These are phyloP conservation scores for Kradibia gibbosae DNA, from an alignment of 1,140 invertebrate genomes.

Conservation along the genomic window DNA sequence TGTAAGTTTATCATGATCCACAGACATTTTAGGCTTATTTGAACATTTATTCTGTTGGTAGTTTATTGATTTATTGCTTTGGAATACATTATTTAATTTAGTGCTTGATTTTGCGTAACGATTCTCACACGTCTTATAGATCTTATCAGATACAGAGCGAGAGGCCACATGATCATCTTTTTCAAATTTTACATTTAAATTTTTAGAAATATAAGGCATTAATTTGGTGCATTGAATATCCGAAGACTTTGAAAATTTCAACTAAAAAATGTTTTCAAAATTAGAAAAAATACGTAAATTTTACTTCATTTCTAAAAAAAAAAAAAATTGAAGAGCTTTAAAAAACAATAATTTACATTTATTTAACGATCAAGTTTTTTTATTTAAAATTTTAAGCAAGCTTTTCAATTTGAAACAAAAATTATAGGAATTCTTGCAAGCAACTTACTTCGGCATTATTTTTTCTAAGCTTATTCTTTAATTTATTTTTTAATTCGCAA, in stretches of 20 bases:
- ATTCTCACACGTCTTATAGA: not conserved
- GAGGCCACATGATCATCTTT: not conserved
- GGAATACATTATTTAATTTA: conserved; percentile 35
- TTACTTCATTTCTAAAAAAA: not conserved
- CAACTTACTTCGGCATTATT: conserved; percentile 28
- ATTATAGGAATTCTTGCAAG: not conserved
- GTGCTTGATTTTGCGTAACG: not conserved
- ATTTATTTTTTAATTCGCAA: conserved; percentile 67
- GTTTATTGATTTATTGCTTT: conserved; percentile 1
- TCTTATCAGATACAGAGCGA: not conserved
- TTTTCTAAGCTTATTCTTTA: conserved; percentile 17
- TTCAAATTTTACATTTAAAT: conserved; percentile 21
- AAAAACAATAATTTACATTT: not conserved
- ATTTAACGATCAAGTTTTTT: not conserved
- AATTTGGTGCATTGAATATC: conserved; percentile 13
- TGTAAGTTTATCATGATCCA: conserved; percentile 39
- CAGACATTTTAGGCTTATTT: conserved; percentile 24
- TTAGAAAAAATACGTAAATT: not conserved
- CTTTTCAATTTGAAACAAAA: conserved; percentile 15
- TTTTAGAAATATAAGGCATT: conserved; percentile 26
- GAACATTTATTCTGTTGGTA: not conserved
- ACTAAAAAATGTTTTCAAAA: conserved; percentile 35
- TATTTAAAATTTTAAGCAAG: not conserved
- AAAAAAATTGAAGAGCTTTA: not conserved
- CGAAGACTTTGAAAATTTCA: conserved; percentile 1